Percentiles rank a stretch among this genome's conserved stretches.
Conservation (phyloP, 1,140 invertebrate species). For the Drosophila rhopaloa region DNA sequence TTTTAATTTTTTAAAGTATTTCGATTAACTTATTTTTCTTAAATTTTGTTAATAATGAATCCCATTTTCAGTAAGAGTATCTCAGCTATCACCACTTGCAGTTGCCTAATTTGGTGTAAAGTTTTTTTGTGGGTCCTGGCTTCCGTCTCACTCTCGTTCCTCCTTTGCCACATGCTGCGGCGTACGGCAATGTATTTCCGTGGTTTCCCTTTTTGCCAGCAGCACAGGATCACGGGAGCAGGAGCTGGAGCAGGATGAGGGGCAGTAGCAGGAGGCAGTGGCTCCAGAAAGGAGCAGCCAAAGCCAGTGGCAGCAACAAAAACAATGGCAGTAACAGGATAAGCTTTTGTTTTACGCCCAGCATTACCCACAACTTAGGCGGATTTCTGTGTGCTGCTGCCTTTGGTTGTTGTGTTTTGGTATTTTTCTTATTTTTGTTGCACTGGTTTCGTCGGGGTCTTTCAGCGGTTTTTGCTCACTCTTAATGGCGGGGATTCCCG, state of each 20-base stretch:
- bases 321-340: constrained; percentile 69
- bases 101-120: constrained; percentile 35
- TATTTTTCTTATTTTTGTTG: constrained; percentile 21
- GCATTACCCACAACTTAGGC: constrained; percentile 80
- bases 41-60: too few relatives aligned
- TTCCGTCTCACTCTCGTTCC: constrained; percentile 10
- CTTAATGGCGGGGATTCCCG: constrained; percentile 26
- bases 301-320: constrained; percentile 8
- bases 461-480: constrained; percentile 69
- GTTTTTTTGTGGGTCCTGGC: constrained; percentile 47
- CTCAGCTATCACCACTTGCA: constrained; percentile 19
- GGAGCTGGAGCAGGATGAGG: background rate
- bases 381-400: constrained; percentile 61
- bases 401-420: constrained; percentile 32
- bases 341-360: constrained; percentile 82
- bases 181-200: constrained; percentile 76
- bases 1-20: too few relatives aligned
- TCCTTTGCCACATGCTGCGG: constrained; percentile 69
- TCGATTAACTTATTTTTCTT: too few relatives aligned
- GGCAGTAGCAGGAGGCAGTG: background rate
- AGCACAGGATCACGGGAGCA: constrained; percentile 10
- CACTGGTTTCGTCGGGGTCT: constrained; percentile 31
- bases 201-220: constrained; percentile 54
- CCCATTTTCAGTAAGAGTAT: background rate
- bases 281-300: constrained; percentile 7